Percentiles rank a stretch among this genome's conserved stretches.
These are phyloP conservation scores for Gymnocephalus cernua DNA, from an alignment of 2,113 vertebrate species.

Conservation along the genomic window DNA sequence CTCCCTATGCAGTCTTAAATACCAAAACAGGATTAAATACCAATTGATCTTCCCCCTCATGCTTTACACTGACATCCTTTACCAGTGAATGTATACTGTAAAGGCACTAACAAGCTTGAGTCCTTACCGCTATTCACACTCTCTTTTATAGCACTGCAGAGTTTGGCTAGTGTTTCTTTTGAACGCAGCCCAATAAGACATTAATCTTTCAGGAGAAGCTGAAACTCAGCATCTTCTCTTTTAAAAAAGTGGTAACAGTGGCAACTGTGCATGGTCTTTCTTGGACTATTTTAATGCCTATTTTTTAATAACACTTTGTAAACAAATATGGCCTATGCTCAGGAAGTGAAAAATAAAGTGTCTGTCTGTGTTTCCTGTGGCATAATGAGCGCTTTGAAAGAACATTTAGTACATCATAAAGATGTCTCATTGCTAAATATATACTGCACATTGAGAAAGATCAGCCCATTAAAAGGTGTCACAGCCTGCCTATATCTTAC, in stretches of 20 bases:
- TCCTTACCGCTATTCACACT: slow-evolving; percentile 24
- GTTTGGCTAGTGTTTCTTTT: slow-evolving; percentile 10
- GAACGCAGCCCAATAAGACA: slow-evolving; percentile 6
- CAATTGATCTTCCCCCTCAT: slow-evolving; percentile 59
- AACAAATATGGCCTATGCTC: neutral
- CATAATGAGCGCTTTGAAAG: slow-evolving; percentile 32
- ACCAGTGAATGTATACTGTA: slow-evolving; percentile 48
- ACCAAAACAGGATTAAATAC: slow-evolving; percentile 66
- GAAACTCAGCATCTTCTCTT: slow-evolving; percentile 23
- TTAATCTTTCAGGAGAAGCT: slow-evolving; percentile 30
- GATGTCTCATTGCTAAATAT: slow-evolving; percentile 33
- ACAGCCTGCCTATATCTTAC: slow-evolving; percentile 35
- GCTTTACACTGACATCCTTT: slow-evolving; percentile 50
- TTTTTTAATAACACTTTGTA: slow-evolving; percentile 2
- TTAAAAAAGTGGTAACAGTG: neutral
- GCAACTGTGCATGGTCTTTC: slow-evolving; percentile 1
- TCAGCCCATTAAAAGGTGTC: slow-evolving; percentile 39
- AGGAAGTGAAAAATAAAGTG: slow-evolving; percentile 1
- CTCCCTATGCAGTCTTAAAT: slow-evolving; percentile 27
- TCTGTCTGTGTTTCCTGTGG: slow-evolving; percentile 4
- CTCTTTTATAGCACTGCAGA: slow-evolving; percentile 23
- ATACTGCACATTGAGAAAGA: slow-evolving; percentile 15
- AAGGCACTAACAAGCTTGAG: slow-evolving; percentile 51
- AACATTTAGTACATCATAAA: slow-evolving; percentile 50
- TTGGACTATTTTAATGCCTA: slow-evolving; percentile 15